Evolutionary conservation across 2,113 vertebrate genomes (phyloP).

Genomic region (Gnathonemus longibarbis): DNA sequence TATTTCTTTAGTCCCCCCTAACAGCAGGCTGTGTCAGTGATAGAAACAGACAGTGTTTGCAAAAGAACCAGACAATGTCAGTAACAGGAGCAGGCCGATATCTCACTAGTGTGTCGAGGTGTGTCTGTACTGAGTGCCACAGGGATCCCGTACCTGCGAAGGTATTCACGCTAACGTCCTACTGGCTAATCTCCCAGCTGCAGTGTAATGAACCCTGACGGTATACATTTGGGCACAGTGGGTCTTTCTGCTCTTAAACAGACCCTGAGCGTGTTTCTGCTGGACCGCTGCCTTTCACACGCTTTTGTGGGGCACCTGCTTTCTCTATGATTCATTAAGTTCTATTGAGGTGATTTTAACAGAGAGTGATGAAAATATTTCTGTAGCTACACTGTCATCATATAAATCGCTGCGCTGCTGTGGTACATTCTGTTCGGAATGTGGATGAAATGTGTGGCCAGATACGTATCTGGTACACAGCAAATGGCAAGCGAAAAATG

Average conservation of each 20-base stretch:
- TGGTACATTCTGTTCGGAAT: background rate
- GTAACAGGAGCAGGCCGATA: background rate
- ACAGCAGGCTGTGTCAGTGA: background rate
- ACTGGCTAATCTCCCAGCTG: background rate
- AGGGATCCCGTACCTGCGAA: background rate
- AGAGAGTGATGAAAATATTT: background rate
- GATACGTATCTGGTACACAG: background rate
- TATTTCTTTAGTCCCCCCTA: background rate
- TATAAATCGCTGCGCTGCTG: background rate
- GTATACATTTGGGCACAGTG: background rate
- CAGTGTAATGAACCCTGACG: background rate
- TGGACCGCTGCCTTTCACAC: background rate
- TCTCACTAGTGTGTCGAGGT: background rate
- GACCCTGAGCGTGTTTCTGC: background rate
- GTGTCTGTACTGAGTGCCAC: background rate
- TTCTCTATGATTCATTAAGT: background rate
- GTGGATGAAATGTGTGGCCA: background rate
- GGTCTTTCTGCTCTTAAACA: background rate
- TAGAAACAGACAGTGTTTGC: background rate
- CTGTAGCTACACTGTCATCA: background rate
- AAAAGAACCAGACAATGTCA: background rate
- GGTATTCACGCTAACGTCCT: background rate
- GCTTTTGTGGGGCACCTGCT: background rate
- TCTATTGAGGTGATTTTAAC: background rate
- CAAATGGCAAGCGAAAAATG: background rate